Percentiles rank a stretch among this genome's conserved stretches.
Evolutionary conservation across 30 jellyfish, hydroid and myxozoan species (phyloP).

Genomic region (Pseudorhiza aurosa): DNA sequence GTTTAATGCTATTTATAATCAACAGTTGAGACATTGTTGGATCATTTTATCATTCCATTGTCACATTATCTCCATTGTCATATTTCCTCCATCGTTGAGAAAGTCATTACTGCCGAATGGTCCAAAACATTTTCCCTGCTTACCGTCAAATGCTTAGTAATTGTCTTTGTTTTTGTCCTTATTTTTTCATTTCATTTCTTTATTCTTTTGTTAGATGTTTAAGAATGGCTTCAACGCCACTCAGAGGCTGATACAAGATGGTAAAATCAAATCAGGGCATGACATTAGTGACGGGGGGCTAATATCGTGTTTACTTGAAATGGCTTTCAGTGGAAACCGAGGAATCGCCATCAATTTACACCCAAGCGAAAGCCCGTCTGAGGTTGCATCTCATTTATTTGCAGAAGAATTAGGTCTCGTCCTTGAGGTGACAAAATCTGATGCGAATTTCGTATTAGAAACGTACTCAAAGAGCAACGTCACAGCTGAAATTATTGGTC

Average conservation of each 20-base stretch:
- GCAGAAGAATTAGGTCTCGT: constrained; percentile 89
- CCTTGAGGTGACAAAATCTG: constrained; percentile 48
- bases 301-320: constrained; percentile 74
- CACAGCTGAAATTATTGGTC: constrained; percentile 47
- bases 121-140: too few species aligned
- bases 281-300: constrained; percentile 93
- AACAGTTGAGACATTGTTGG: too few species aligned
- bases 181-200: background rate
- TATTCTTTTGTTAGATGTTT: constrained; percentile 75
- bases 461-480: constrained; percentile 30
- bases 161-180: background rate
- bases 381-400: constrained; percentile 30
- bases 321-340: constrained; percentile 90
- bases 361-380: background rate
- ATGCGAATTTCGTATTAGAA: constrained; percentile 16
- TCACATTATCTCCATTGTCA: too few species aligned
- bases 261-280: constrained; percentile 72
- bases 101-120: too few species aligned
- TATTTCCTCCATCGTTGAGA: background rate
- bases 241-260: constrained; percentile 61
- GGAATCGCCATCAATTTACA: constrained; percentile 41
- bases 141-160: background rate
- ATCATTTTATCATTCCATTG: too few species aligned
- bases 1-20: too few species aligned
- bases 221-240: constrained; percentile 63